phyloP scores from a whole-genome alignment of 2,888 invertebrate species.

The Amphipyra berbera region DNA sequence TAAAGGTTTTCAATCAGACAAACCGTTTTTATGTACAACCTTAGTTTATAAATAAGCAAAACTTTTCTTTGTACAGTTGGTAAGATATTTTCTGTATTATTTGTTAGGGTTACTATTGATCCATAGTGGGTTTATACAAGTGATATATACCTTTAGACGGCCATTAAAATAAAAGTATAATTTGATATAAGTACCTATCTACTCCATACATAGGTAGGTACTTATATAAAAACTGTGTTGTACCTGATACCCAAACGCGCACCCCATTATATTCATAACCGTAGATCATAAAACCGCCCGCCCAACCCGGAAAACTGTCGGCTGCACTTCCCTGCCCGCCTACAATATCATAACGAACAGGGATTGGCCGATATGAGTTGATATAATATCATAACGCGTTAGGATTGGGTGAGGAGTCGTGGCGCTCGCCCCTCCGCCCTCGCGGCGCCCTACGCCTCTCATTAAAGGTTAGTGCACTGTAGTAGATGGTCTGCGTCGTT shows the following conservation, averaged over 20 bases:
- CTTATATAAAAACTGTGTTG: constrained; percentile 20
- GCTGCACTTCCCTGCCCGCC: constrained; percentile 80
- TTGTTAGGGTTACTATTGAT: too few species aligned
- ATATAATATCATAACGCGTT: constrained; percentile 91
- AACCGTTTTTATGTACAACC: too few species aligned
- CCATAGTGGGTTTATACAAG: too few species aligned
- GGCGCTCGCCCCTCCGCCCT: constrained; percentile 75
- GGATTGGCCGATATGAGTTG: constrained; percentile 89
- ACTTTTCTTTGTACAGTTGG: too few species aligned
- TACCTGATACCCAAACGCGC: constrained; percentile 58
- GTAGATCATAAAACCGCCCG: constrained; percentile 88
- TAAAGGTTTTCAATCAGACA: constrained; percentile 44
- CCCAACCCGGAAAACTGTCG: constrained; percentile 81
- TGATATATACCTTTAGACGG: too few species aligned
- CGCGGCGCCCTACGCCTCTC: constrained; percentile 71
- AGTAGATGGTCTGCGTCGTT: constrained; percentile 75
- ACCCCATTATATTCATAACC: constrained; percentile 86
- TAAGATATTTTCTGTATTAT: too few species aligned
- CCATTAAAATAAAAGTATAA: too few species aligned
- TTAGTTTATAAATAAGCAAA: too few species aligned
- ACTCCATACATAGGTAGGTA: constrained; percentile 12
- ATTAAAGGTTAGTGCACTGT: constrained; percentile 85
- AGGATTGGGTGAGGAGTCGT: constrained; percentile 87
- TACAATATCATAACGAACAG: constrained; percentile 89
- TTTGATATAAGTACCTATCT: too few species aligned